Evolutionary conservation across 2,113 vertebrate genomes (phyloP).

Genomic region (Serilophus lunatus): DNA sequence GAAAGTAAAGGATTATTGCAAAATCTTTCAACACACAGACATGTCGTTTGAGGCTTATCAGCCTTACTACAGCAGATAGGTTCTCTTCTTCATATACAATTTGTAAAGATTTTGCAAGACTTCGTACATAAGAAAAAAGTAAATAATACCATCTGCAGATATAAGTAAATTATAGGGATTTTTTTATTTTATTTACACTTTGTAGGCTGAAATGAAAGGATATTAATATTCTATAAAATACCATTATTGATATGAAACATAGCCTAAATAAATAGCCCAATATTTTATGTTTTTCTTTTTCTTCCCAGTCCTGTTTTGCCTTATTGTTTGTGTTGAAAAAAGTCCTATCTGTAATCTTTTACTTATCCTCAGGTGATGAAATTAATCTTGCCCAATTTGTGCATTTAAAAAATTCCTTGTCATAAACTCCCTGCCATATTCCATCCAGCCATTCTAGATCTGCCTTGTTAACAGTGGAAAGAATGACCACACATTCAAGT

Average conservation of each 20-base stretch:
- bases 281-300: neutral
- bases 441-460: neutral
- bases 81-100: neutral
- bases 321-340: neutral
- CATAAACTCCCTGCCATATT: too few relatives aligned
- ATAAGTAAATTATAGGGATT: neutral
- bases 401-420: neutral
- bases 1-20: constrained; percentile 17
- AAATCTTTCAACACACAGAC: neutral
- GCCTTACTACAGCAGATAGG: neutral
- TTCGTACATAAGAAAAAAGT: neutral
- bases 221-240: neutral
- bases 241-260: neutral
- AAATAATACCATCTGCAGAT: neutral
- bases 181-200: neutral
- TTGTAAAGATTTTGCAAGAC: constrained; percentile 25
- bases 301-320: neutral
- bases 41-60: constrained; percentile 8
- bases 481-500: neutral
- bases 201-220: neutral
- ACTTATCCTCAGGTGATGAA: neutral
- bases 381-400: neutral
- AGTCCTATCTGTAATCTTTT: neutral
- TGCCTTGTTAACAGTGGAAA: neutral
- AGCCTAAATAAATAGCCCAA: neutral